These are phyloP conservation scores for Ophonus ardosiacus DNA, from an alignment of 2,888 invertebrate species.

Conservation along the genomic window DNA sequence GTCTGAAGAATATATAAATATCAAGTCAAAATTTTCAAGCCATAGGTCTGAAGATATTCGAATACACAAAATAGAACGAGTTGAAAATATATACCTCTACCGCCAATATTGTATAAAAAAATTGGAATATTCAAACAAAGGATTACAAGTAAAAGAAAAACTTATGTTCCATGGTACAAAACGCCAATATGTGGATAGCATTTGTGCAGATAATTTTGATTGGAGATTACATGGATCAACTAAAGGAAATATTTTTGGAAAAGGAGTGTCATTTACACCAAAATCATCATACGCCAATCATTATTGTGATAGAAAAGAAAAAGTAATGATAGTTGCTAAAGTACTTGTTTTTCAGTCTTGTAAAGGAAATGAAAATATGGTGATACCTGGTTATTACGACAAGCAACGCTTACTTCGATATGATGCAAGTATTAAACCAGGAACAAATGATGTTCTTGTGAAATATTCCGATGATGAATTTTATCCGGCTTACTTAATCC, in stretches of 20 bases:
- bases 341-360: slow-evolving; percentile 67
- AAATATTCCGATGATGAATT: slow-evolving; percentile 71
- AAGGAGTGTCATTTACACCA: slow-evolving; percentile 70
- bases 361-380: slow-evolving; percentile 66
- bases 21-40: background rate
- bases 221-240: slow-evolving; percentile 69
- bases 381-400: slow-evolving; percentile 67
- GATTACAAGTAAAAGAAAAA: slow-evolving; percentile 63
- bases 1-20: background rate
- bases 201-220: slow-evolving; percentile 70
- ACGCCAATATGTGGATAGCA: slow-evolving; percentile 66
- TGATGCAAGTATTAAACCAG: slow-evolving; percentile 69
- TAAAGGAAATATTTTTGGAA: slow-evolving; percentile 69
- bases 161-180: slow-evolving; percentile 70
- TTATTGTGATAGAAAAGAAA: slow-evolving; percentile 67
- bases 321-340: slow-evolving; percentile 69
- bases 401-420: slow-evolving; percentile 61
- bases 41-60: background rate
- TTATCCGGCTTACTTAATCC: slow-evolving; percentile 70
- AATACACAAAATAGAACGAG: slow-evolving; percentile 59
- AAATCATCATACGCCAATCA: slow-evolving; percentile 69
- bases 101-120: slow-evolving; percentile 66
- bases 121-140: slow-evolving; percentile 65
- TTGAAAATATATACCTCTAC: slow-evolving; percentile 65
- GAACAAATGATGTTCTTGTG: slow-evolving; percentile 69